Evolutionary conservation across 2,888 invertebrate genomes (phyloP), one percentile per base, ranked within the genome.

Genomic region (Sarcophaga rosellei): DNA sequence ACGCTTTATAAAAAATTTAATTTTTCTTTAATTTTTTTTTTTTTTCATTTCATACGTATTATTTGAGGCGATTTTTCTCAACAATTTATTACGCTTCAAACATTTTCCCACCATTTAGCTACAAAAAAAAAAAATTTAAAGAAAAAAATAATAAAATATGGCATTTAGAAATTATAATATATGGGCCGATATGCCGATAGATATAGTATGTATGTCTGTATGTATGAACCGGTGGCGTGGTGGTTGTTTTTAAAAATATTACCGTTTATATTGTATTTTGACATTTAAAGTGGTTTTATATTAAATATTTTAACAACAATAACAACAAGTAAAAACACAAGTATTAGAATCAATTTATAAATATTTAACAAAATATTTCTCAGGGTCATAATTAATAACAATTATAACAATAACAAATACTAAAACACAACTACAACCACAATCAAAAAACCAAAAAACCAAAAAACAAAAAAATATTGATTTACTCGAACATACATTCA

Each of bases 361-460:
- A 80, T 73, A 80, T 59, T 65, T 59, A 35, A 73, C 44, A 57
- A 6, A 17, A 15, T 59, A 17, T 72, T 47, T 65, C 77, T 72
- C 77, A 73, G 77, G 82, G 82, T 72, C 82, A 72, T 72, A 82
- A 82, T 72, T 76, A 72, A 65, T 76, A 76, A 70, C 20, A 63
- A 69, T 23, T 47, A 35, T 74, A 70, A 53, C 57, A 57, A 10
- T 57, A 70, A 21, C n/a, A 65, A 72, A 21, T 66, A 53, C 47
- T 72, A 77, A 47, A 77, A 72, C 66, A 72, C 47, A 21, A 47
- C 44, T 53, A 53, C 17, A 53, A 53, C 12, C 17, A 17, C 17
- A 53, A 17, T 10, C 3, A 53, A 4, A 53, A 17, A n/a, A n/a
- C n/a, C n/a, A n/a, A n/a, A n/a, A n/a, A n/a, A n/a, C n/a, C n/a